Base-by-base conservation (phyloP, 1,140 invertebrate genomes). In the Leptonema lineaticorne region DNA sequence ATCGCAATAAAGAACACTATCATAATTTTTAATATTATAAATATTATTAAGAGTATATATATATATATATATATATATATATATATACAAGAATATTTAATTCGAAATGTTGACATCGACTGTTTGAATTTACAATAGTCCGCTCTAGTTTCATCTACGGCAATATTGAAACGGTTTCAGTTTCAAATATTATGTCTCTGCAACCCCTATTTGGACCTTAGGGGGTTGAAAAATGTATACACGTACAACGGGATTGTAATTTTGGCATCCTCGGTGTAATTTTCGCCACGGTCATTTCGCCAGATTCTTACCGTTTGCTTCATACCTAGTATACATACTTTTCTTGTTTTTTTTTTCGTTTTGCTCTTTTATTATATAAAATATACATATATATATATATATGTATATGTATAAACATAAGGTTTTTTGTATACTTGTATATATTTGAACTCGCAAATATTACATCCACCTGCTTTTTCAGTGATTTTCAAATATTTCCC, bases 181-280 rank as follows among this genome's bases (percentile, higher is more conserved):
- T 6, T 5, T 16, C 41, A 9, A 9, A 46, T 46, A 9, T 46
- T 46, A 9, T 46, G 16, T 7, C 41, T 46, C 16, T 16, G 16
- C 41, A 46, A 16, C 7, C 16, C 7, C 16, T 7, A 4, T 46
- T n/a, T 46, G 4, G 7, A 8, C 5, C 5, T 33, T 5, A 33
- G 46, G 50, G 20, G 50, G 50, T 53, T 53, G 50, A 53, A 53
- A 53, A 53, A 53, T 53, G 50, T 53, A 53, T 53, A 53, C 50
- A 53, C 50, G 50, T 53, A 53, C 50, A 22, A 4, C 11, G 22
- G n/a, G 50, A 53, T 53, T 53, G 50, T 53, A 53, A 53, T 53
- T 53, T 53, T 14, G 50, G 22, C 24, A 11, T n/a, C 37, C 37
- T 9, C 11, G 37, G 11, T 26, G 50, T 53, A 53, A 53, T 53